Evolutionary conservation across 2,113 vertebrate genomes (phyloP), one percentile per base, ranked within the genome.

Genomic region (Girardinichthys multiradiatus): DNA sequence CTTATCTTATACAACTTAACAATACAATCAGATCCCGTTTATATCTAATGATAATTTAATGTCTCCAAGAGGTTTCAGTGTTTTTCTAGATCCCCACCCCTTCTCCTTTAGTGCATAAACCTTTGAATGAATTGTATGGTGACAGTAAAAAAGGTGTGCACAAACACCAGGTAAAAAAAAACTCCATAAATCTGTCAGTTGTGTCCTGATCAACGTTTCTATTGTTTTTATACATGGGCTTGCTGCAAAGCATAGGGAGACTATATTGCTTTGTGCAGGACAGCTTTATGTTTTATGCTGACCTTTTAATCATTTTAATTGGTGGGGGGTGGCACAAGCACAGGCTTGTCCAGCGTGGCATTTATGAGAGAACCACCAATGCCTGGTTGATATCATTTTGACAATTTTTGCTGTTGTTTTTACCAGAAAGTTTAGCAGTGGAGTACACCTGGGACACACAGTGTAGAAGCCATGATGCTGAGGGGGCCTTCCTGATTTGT

Each of bases 401-500:
- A 33, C 5, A 21, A 4, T 60, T 11, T 74, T 48, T 57, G 12
- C 68, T 29, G 24, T 79, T 1, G 0, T 29, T 15, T n/a, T 54
- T 8, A 84, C 33, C 71, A 92, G 91, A 59, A 17, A 94, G 82
- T 13, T 75, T 99, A 91, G 92, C 92, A 0, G 89, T 96, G 37
- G 95, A 97, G 51, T 92, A 95, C 39, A 93, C 91, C 1, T 99
- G 98, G 98, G 95, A 97, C 67, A 98, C 96, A 0, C 86, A 93
- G 7, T 99, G 98, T 76, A 92, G 61, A 51, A 97, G 95, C 78
- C 87, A 80, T 35, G 94, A 93, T 4, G 97, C 97, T 0, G 96
- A 99, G 87, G 95, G 95, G 8, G 95, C 96, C 0, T 99, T 99
- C 79, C 73, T 99, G 21, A 83, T 95, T 58, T 99, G 98, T 70